Conservation (phyloP, 2,113 vertebrate genomes). For the Anser brachyrhynchus region DNA sequence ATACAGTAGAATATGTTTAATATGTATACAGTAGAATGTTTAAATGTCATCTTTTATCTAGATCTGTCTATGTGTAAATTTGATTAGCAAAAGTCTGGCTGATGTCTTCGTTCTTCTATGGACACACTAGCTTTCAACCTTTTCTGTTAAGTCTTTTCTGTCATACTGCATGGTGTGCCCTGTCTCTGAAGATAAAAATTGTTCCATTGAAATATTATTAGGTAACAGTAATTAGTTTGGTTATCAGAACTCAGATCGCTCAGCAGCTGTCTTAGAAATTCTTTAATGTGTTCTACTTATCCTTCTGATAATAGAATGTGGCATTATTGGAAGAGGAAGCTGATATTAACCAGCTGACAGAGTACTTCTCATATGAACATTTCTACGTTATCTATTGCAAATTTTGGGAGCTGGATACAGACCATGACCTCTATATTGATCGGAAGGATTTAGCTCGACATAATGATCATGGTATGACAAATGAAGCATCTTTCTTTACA, state of each 20-base stretch:
- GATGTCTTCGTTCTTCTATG: background rate
- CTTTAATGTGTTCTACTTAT: conserved; percentile 31
- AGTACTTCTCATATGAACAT: conserved; percentile 97
- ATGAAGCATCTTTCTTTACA: conserved; percentile 2
- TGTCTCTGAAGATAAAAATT: background rate
- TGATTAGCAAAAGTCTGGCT: background rate
- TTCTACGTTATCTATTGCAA: conserved; percentile 99
- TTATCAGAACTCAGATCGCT: background rate
- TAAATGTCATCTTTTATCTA: background rate
- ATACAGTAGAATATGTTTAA: background rate
- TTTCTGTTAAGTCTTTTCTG: background rate
- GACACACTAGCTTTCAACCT: background rate
- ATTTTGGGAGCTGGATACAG: conserved; percentile 97
- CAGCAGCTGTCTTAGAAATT: background rate
- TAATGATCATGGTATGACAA: conserved; percentile 87
- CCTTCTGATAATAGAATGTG: conserved; percentile 81
- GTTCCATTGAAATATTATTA: background rate
- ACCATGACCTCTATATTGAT: conserved; percentile 94
- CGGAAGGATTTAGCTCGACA: conserved; percentile 89
- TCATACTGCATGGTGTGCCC: background rate
- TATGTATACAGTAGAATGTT: background rate
- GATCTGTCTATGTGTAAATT: background rate
- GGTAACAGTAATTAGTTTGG: background rate
- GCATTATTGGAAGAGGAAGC: conserved; percentile 90
- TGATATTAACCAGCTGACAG: conserved; percentile 94